Evolutionary conservation across 2,113 vertebrate species (phyloP).

Genomic region (Alces alces): DNA sequence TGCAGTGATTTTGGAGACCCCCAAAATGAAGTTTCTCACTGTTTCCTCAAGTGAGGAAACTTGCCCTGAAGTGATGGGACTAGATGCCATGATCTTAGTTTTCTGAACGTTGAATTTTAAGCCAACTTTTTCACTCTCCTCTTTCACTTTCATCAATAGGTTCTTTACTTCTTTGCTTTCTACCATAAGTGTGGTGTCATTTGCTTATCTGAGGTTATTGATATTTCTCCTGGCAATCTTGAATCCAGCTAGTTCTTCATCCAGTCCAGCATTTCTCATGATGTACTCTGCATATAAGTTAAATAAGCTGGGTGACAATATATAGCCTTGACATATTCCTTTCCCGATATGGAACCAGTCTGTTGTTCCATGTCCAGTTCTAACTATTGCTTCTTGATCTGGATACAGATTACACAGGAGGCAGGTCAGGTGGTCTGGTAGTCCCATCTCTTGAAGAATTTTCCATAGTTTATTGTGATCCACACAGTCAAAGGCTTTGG

Average conservation of each 20-base stretch:
- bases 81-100: background rate
- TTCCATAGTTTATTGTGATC: background rate
- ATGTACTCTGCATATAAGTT: background rate
- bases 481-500: background rate
- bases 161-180: background rate
- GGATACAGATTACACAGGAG: background rate
- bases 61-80: background rate
- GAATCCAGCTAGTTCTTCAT: background rate
- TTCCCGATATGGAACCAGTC: background rate
- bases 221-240: rapidly evolving
- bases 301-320: background rate
- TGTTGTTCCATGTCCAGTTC: background rate
- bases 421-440: background rate
- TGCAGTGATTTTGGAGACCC: background rate
- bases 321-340: background rate
- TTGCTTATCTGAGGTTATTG: background rate
- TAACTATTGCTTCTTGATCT: background rate
- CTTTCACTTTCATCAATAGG: background rate
- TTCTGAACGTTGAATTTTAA: background rate
- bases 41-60: background rate
- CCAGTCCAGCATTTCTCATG: background rate
- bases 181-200: background rate
- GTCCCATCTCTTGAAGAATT: background rate
- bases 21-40: background rate
- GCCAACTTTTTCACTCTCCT: background rate